These are phyloP conservation scores for Phragmatobia fuliginosa DNA, from an alignment of 2,888 invertebrate genomes.

Conservation along the genomic window DNA sequence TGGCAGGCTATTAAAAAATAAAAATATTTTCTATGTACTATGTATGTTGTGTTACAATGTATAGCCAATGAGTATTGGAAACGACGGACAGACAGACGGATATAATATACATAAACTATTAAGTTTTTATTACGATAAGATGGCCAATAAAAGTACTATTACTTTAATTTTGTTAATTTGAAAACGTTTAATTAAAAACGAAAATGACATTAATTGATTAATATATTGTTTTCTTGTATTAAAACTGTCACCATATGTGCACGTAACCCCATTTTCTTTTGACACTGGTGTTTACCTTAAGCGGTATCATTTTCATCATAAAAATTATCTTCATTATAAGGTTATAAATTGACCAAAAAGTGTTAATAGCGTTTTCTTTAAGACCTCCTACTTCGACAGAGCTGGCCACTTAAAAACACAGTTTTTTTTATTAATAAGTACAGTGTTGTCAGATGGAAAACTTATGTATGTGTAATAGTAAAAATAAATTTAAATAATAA, in stretches of 20 bases:
- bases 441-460: neutral
- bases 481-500: no score
- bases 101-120: no score
- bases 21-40: no score
- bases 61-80: no score
- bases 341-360: conserved; percentile 17
- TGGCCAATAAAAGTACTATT: no score
- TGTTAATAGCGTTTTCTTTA: neutral
- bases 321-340: conserved; percentile 21
- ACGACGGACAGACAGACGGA: no score
- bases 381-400: neutral
- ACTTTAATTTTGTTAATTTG: no score
- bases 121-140: no score
- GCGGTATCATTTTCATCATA: neutral
- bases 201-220: neutral
- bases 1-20: no score
- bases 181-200: no score
- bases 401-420: neutral
- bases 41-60: no score
- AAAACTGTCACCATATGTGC: conserved; percentile 4
- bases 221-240: conserved; percentile 1
- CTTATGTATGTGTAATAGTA: neutral
- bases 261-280: neutral
- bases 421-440: neutral
- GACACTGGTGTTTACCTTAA: neutral